A percentile compares a stretch with the other conserved stretches of the same genome.
phyloP scores from a whole-genome alignment of 2,888 invertebrate species.

The Pristionchus maxplancki region DNA sequence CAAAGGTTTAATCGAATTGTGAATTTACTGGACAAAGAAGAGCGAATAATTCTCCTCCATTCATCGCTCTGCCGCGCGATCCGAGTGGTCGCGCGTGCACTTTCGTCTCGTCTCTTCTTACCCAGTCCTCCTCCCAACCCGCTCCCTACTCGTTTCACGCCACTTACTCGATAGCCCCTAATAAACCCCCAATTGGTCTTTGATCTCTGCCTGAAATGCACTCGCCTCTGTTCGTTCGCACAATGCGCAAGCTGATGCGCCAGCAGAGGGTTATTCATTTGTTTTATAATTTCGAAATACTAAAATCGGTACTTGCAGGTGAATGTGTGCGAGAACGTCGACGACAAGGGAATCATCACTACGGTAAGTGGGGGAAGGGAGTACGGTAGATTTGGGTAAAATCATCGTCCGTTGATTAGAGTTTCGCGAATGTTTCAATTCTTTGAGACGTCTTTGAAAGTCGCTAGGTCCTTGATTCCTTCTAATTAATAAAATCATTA shows the following conservation, averaged over 20 bases:
- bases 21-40: neutral
- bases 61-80: slow-evolving; percentile 41
- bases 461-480: neutral
- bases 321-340: slow-evolving; percentile 47
- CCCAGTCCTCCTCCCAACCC: neutral
- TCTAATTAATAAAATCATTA: neutral
- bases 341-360: slow-evolving; percentile 34
- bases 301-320: neutral
- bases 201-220: neutral
- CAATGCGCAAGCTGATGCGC: neutral
- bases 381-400: neutral
- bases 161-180: neutral
- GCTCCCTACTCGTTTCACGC: neutral
- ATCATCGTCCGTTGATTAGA: neutral
- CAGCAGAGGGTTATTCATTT: neutral
- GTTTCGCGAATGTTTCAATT: neutral
- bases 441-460: neutral
- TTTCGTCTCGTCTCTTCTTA: neutral
- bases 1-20: neutral
- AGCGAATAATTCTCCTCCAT: neutral
- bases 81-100: slow-evolving; percentile 46
- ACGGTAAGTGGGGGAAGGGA: neutral
- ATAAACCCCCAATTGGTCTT: neutral
- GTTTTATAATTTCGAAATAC: neutral
- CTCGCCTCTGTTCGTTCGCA: slow-evolving; percentile 29